Evolutionary conservation across 2,888 invertebrate species (phyloP), one percentile per base, ranked within the genome.

Genomic region (Caenorhabditis sp.): DNA sequence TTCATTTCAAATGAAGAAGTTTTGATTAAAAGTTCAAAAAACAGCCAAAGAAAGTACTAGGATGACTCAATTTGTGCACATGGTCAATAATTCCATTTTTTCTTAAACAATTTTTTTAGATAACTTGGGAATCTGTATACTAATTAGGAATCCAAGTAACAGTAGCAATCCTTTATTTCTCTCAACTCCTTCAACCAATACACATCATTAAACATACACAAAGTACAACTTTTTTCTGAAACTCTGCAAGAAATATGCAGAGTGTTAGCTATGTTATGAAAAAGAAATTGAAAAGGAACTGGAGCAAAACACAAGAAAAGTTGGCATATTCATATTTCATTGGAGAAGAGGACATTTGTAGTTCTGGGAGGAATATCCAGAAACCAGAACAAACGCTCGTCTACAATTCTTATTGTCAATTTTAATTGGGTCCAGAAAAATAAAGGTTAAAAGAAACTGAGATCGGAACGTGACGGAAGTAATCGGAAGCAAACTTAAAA

Each of bases 251-350:
- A 20, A 4, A 47, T 15, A n/a, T 28, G 50, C 13, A 32, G 18
- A 56, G 13, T 20, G 35, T 69, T 32, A 24, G 26, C n/a, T n/a
- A n/a, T n/a, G n/a, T n/a, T 15, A 26, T 60, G 50, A 50, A 50
- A 51, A 35, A 24, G 44, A 24, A 40, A 53, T 28, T 68, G 40
- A 32, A 32, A 40, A 40, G 6, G 13, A 47, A 61, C 26, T n/a
- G 40, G 26, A 61, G 70, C 61, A 70, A 70, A 70, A 40, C 70
- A 70, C 70, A 51, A 37, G 58, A 69, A 37, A 60, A 58, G 47
- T n/a, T n/a, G n/a, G n/a, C n/a, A 11, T 8, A 35, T 9, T 40
- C 24, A 11, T 15, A 8, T 51, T 53, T 50, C 53, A 50, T 58
- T 18, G n/a, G 22, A n/a, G 26, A 26, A 5, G 50, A 40, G 18